Evolutionary conservation across 2,113 vertebrate species (phyloP), one percentile per base, ranked within the genome.

Genomic region (Limnothrissa miodon): DNA sequence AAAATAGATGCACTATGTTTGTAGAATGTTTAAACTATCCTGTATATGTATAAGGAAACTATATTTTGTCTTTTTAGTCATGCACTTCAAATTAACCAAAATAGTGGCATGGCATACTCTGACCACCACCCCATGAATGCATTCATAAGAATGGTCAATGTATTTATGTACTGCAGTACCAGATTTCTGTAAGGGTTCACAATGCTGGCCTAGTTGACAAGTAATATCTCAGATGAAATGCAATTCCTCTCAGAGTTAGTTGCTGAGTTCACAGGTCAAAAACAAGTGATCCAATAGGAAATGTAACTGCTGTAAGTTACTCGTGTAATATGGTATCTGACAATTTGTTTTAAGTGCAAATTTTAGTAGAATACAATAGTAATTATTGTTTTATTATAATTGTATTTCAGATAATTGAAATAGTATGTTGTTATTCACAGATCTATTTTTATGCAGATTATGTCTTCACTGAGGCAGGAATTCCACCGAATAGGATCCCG

Each of bases 361-460:
- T 13, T 51, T 0, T 5, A 21, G 51, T 53, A 53, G 51, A 53
- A 4, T 42, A 2, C 42, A 42, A 42, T 56, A 19, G 51, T 56
- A 21, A 56, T 56, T 23, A 56, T 23, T 56, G 21, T 56, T 56
- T 56, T 56, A 53, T 53, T 53, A 56, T 56, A 19, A 56, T 56
- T 56, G 19, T 56, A 56, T 23, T 56, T 56, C 21, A 53, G 4
- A 53, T 53, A 53, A 21, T 53, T 53, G 1, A 56, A 56, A 56
- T 56, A 23, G 21, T 7, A 5, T 17, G 10, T 15, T 74, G 23
- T 80, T 74, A 39, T 85, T 19, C 25, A 17, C 84, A 98, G 97
- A 97, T 97, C 90, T 98, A 98, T 89, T 98, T 97, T 89, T 98
- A 97, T 13, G 92, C 96, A 89, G 92, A 88, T 53, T 97, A 97